Evolutionary conservation across 1,140 invertebrate genomes (phyloP), one percentile per base, ranked within the genome.

Genomic region (Pygmarrhopalites habei): DNA sequence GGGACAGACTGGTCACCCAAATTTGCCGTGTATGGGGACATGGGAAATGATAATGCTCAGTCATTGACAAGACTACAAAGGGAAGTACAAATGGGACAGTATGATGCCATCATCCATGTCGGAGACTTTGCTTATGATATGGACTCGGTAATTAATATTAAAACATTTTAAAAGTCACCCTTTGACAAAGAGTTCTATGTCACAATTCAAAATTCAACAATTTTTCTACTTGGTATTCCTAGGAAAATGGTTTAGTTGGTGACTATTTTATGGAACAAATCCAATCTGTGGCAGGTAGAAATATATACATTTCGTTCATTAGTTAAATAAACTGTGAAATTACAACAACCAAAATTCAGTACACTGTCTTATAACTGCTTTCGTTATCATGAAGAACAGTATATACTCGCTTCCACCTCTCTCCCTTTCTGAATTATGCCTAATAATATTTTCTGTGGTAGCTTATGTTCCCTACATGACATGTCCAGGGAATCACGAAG

Each of bases 61-160:
- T 90, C 90, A n/a, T 77, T 95, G 41, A 80, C 83, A 0, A 78
- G 86, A 51, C 75, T 97, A 30, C 88, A 92, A 75, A 78, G 87
- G 67, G 93, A 96, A 72, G 83, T 86, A 0, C 83, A 91, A 72
- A 77, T 79, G 30, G 86, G 82, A n/a, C 76, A 83, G 68, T 94
- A 91, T 75, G 90, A 98, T 79, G 82, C 88, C 64, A 85, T 92
- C 59, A 79, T 97, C 51, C 94, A 98, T 79, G 89, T 95, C 63
- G 94, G 93, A 1, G 92, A 95, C 81, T 90, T 98, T 80, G 94
- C 93, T 0, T 98, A 98, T 78, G 89, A 98, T 75, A 90, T 98
- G 88, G 78, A 92, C 77, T 79, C 83, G 1, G 84, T 85, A 78
- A 52, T 14, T 32, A 17, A 52, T 10, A 32, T 29, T 66, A 63